A percentile compares a stretch with the other conserved stretches of the same genome.
These are phyloP conservation scores for Phenacoccus solenopsis DNA, from an alignment of 1,140 invertebrate genomes.

Conservation along the genomic window DNA sequence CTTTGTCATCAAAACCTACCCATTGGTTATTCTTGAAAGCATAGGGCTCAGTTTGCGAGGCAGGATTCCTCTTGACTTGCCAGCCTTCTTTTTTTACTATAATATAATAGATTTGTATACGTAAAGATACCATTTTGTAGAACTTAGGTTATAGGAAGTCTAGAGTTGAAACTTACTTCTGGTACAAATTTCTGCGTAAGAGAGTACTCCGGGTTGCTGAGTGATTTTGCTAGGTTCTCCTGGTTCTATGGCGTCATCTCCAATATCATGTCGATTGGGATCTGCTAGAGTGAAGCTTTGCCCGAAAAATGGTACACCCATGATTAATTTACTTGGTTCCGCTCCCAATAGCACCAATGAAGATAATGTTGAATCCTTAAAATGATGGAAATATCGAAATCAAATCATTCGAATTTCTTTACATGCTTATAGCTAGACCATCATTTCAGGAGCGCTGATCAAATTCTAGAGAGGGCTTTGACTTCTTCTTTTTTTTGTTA, in stretches of 20 bases:
- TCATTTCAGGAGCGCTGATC: too few species aligned
- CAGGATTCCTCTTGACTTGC: conserved; percentile 25
- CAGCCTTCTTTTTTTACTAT: conserved; percentile 27
- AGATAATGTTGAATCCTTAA: conserved; percentile 64
- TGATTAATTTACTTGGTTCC: conserved; percentile 60
- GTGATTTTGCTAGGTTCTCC: conserved; percentile 71
- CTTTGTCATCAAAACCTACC: conserved; percentile 77
- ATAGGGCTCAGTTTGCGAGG: conserved; percentile 50
- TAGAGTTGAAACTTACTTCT: conserved; percentile 38
- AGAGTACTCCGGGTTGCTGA: conserved; percentile 75
- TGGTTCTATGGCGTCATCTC: conserved; percentile 46
- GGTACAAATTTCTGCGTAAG: conserved; percentile 81
- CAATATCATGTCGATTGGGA: conserved; percentile 37
- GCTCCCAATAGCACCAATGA: conserved; percentile 57
- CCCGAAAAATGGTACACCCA: conserved; percentile 81
- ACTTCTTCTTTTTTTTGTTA: too few species aligned
- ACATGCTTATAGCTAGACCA: too few species aligned
- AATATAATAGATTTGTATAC: conserved; percentile 10
- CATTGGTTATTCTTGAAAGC: conserved; percentile 68
- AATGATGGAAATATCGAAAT: conserved; percentile 21
- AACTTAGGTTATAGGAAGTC: too few species aligned
- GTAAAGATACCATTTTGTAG: neutral
- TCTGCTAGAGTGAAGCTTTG: conserved; percentile 61
- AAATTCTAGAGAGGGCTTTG: too few species aligned
- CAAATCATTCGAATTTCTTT: too few species aligned